A percentile compares a stretch with the other conserved stretches of the same genome.
phyloP scores from a whole-genome alignment of 2,888 invertebrate genomes.

The Sinotaia quadrata region DNA sequence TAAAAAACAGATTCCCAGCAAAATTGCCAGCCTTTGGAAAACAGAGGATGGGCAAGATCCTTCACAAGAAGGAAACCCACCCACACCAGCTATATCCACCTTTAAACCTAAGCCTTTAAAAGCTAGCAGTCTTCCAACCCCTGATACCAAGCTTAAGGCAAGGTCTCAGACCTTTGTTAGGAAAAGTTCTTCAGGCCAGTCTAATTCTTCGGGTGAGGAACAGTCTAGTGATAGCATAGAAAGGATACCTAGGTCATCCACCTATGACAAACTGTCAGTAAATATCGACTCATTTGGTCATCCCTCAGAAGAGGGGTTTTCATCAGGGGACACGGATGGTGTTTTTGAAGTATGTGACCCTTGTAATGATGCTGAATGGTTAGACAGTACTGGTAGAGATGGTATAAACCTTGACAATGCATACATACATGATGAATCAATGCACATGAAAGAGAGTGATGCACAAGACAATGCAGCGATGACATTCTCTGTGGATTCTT shows the following conservation, averaged over 20 bases:
- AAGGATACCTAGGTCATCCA: slow-evolving; percentile 21
- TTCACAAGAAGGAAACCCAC: slow-evolving; percentile 2
- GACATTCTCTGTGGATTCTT: slow-evolving; percentile 32
- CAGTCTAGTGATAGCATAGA: slow-evolving; percentile 9
- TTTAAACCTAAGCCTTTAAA: background rate
- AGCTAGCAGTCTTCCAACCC: background rate
- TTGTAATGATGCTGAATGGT: slow-evolving; percentile 20
- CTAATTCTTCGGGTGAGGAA: slow-evolving; percentile 20
- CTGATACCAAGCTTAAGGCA: slow-evolving; percentile 34
- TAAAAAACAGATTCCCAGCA: slow-evolving; percentile 76
- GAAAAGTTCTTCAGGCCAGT: slow-evolving; percentile 17
- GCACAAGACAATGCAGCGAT: slow-evolving; percentile 12
- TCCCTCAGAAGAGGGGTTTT: background rate
- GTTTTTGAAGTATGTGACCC: slow-evolving; percentile 34
- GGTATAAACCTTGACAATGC: slow-evolving; percentile 5
- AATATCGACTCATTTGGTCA: background rate
- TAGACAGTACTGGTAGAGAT: background rate
- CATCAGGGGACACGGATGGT: background rate
- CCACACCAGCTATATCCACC: background rate
- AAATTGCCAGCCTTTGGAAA: slow-evolving; percentile 86
- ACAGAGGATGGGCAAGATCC: slow-evolving; percentile 14
- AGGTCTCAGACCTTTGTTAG: slow-evolving; percentile 21
- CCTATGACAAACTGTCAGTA: slow-evolving; percentile 20
- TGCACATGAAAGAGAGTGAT: background rate
- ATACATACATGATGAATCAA: background rate